Percentiles rank a stretch among this genome's conserved stretches.
Evolutionary conservation across 2,888 invertebrate genomes (phyloP).

Genomic region (Melieria crassipennis): DNA sequence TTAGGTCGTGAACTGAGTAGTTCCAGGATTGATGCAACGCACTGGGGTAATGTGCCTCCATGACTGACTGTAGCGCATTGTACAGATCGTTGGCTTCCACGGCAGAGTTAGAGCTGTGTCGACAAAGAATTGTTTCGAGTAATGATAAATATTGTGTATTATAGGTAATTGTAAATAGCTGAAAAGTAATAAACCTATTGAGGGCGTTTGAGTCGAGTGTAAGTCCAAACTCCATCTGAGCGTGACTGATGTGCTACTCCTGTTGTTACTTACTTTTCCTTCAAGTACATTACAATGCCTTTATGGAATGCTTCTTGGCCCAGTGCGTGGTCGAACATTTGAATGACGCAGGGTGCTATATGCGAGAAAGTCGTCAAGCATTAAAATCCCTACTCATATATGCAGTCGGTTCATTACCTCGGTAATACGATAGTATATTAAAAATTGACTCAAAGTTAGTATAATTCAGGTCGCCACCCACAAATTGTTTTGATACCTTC

Average conservation of each 20-base stretch:
- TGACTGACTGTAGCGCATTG: conserved; percentile 51
- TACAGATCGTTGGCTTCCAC: conserved; percentile 56
- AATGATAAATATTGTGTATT: conserved; percentile 55
- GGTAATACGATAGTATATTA: no score
- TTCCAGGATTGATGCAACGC: conserved; percentile 40
- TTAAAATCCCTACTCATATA: no score
- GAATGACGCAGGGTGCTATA: conserved; percentile 57
- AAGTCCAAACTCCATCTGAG: no score
- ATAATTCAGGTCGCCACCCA: no score
- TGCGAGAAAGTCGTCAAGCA: neutral
- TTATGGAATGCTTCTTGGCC: conserved; percentile 56
- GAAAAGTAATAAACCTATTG: no score
- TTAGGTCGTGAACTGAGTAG: conserved; percentile 65
- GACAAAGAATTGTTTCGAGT: no score
- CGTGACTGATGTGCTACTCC: no score
- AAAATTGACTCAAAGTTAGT: no score
- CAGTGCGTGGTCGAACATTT: conserved; percentile 64
- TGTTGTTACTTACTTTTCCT: conserved; percentile 57
- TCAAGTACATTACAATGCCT: conserved; percentile 52
- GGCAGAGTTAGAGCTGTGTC: no score
- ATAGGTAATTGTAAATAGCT: conserved; percentile 51
- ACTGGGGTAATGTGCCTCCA: conserved; percentile 29
- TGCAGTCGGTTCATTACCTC: no score
- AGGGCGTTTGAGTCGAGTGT: no score
- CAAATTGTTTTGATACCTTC: no score